These are phyloP conservation scores for Zaprionus capensis DNA, from an alignment of 1,140 invertebrate genomes.

Conservation along the genomic window DNA sequence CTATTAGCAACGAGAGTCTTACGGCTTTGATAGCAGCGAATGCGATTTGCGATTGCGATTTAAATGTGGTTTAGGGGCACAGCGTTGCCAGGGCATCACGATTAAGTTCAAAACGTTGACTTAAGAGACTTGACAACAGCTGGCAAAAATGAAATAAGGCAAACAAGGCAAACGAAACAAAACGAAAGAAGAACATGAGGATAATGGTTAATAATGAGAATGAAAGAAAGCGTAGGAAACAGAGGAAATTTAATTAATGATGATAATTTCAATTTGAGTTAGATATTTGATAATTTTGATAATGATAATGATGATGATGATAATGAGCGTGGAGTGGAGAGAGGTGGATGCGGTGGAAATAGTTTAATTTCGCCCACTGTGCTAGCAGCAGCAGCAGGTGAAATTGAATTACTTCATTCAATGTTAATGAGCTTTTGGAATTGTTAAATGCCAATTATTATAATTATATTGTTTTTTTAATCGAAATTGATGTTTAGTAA, in stretches of 20 bases:
- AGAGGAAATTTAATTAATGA: constrained; percentile 2
- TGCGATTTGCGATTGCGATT: constrained; percentile 31
- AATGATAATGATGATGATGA: constrained; percentile 21
- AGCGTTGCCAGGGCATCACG: constrained; percentile 39
- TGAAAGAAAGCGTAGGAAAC: neutral
- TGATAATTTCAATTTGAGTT: neutral
- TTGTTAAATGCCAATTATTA: constrained; percentile 43
- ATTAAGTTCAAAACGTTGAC: constrained; percentile 14
- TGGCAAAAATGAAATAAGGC: constrained; percentile 13
- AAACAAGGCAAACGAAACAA: constrained; percentile 13
- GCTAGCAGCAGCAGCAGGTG: neutral
- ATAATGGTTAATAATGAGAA: constrained; percentile 5
- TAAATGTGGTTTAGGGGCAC: constrained; percentile 33
- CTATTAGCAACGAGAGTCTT: constrained; percentile 20
- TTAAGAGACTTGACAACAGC: constrained; percentile 7
- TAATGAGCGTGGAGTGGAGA: constrained; percentile 55
- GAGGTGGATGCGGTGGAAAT: constrained; percentile 46
- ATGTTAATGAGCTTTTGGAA: constrained; percentile 42
- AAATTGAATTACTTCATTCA: constrained; percentile 51
- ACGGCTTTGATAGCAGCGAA: constrained; percentile 3
- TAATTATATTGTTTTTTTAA: constrained; percentile 4
- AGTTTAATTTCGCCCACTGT: constrained; percentile 34
- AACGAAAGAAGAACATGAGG: constrained; percentile 3
- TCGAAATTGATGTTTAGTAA: neutral
- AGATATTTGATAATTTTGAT: constrained; percentile 13